phyloP scores from a whole-genome alignment of 23 tunicate genomes.

The Botrylloides violaceus region DNA sequence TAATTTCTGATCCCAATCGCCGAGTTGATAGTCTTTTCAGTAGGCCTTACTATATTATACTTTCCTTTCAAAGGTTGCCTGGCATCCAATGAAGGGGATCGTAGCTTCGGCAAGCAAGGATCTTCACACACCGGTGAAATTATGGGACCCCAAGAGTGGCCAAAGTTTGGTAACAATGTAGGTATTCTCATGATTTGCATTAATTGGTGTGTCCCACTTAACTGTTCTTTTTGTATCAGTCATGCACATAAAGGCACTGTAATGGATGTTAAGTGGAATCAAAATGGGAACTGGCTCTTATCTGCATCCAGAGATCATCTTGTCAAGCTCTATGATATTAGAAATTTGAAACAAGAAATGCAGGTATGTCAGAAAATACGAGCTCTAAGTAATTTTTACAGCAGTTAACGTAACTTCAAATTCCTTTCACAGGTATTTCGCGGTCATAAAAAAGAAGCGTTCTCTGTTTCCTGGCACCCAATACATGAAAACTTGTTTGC shows the following conservation, averaged over 20 bases:
- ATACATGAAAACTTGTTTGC: constrained; percentile 97
- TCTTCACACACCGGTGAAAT: constrained; percentile 93
- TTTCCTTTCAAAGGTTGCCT: constrained; percentile 94
- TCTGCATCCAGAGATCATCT: constrained; percentile 98
- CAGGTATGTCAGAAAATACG: constrained; percentile 40
- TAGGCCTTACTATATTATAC: background rate
- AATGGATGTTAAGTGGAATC: constrained; percentile 94
- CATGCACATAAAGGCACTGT: constrained; percentile 98
- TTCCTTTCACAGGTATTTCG: constrained; percentile 78
- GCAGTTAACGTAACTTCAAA: too few species aligned
- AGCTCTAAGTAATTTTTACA: too few species aligned
- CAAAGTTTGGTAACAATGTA: constrained; percentile 76
- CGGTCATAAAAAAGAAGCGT: constrained; percentile 99
- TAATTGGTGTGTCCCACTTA: background rate
- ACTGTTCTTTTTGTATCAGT: constrained; percentile 14
- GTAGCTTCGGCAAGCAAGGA: constrained; percentile 96
- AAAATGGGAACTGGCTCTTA: constrained; percentile 94
- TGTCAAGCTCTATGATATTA: constrained; percentile 87
- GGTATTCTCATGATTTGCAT: constrained; percentile 8
- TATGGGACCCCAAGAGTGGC: constrained; percentile 97
- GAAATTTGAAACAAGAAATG: constrained; percentile 85
- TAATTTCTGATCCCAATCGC: too few species aligned
- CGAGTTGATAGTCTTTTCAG: background rate
- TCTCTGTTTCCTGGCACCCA: constrained; percentile 97
- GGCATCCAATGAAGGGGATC: constrained; percentile 94